Percentiles rank a stretch among this genome's conserved stretches.
phyloP scores from a whole-genome alignment of 2,113 vertebrate species.

The Sylvietta virens region DNA sequence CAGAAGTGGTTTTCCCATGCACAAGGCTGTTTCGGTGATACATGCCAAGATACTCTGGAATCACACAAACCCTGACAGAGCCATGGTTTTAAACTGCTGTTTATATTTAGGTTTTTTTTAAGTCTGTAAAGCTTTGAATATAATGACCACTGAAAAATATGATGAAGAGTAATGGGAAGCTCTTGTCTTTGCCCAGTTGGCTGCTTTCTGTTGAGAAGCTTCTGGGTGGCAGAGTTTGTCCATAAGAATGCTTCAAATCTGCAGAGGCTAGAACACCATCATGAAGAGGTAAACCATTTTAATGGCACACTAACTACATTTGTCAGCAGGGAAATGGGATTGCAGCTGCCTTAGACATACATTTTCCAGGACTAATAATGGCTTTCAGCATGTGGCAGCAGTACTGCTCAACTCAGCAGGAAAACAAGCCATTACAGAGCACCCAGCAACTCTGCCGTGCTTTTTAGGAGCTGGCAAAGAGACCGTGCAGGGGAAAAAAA shows the following conservation, averaged over 20 bases:
- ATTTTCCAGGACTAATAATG: neutral
- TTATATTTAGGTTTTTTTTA: neutral
- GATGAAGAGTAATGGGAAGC: neutral
- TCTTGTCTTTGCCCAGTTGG: neutral
- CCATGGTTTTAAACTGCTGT: neutral
- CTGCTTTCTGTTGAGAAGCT: neutral
- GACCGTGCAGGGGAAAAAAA: neutral
- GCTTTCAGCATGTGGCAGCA: constrained; percentile 4
- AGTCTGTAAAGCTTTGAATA: neutral
- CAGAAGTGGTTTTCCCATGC: neutral
- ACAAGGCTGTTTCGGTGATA: neutral
- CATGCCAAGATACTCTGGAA: neutral
- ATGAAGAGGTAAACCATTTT: neutral
- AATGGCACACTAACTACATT: neutral
- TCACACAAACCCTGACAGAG: neutral
- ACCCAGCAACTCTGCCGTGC: neutral
- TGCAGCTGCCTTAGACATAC: neutral
- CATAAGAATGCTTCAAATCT: neutral
- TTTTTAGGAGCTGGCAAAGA: neutral
- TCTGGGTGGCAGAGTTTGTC: neutral
- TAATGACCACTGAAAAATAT: neutral
- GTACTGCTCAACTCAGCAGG: neutral
- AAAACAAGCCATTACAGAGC: neutral
- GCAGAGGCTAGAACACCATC: neutral
- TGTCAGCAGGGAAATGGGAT: neutral